phyloP scores from a whole-genome alignment of 2,797 vertebrate species.

The Huso huso region DNA sequence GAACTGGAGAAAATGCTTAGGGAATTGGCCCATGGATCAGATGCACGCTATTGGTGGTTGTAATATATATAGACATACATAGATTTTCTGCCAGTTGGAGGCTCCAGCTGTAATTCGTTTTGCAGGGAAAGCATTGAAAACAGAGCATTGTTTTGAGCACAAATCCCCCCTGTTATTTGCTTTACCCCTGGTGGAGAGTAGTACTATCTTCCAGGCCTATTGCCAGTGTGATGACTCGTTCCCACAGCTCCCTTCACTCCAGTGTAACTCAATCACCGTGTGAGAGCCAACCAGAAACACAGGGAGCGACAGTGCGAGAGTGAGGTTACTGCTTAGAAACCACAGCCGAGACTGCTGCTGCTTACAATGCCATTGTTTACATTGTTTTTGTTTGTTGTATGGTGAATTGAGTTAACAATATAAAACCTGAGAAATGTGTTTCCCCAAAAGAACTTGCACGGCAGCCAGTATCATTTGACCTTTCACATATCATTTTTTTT shows the following conservation, averaged over 20 bases:
- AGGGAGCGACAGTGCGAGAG: conserved; percentile 24
- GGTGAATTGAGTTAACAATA: conserved; percentile 31
- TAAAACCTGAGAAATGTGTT: conserved; percentile 28
- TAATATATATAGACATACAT: conserved; percentile 22
- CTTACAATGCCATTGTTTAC: conserved; percentile 28
- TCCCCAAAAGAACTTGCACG: conserved; percentile 6
- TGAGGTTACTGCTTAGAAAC: conserved; percentile 8
- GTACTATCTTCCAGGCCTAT: conserved; percentile 34
- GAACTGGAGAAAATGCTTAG: no score
- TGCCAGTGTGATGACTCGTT: conserved; percentile 44
- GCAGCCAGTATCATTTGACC: conserved; percentile 21
- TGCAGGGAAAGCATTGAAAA: conserved; percentile 37
- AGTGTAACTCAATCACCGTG: conserved; percentile 59
- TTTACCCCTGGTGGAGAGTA: conserved; percentile 32
- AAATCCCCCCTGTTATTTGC: conserved; percentile 33
- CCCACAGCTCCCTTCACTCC: conserved; percentile 50
- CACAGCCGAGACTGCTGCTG: conserved; percentile 8
- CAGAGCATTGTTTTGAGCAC: conserved; percentile 35
- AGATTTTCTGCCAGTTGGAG: conserved; percentile 23
- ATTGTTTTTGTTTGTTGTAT: conserved; percentile 37
- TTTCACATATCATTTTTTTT: conserved; percentile 24
- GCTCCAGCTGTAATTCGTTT: conserved; percentile 32
- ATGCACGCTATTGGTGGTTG: no score
- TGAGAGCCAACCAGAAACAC: conserved; percentile 46
- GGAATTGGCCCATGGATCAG: no score